phyloP scores from a whole-genome alignment of 2,888 invertebrate species.

The Amblyjoppa fuscipennis region DNA sequence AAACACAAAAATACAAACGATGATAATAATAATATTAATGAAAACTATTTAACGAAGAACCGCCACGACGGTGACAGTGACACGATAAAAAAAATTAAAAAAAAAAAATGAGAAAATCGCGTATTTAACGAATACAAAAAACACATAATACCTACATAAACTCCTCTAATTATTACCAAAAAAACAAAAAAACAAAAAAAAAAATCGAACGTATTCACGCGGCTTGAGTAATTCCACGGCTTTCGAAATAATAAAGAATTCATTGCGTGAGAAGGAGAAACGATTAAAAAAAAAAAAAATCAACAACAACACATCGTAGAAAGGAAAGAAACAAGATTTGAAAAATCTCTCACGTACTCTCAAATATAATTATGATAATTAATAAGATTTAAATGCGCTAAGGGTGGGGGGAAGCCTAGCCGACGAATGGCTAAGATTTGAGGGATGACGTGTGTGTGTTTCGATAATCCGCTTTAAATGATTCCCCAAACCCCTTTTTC shows the following conservation, averaged over 20 bases:
- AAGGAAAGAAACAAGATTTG: conserved; percentile 33
- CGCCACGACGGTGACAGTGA: background rate
- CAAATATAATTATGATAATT: conserved; percentile 66
- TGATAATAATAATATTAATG: conserved; percentile 60
- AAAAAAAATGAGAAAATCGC: conserved; percentile 16
- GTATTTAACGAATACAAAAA: conserved; percentile 19
- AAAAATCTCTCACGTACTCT: conserved; percentile 65
- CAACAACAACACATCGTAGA: conserved; percentile 23
- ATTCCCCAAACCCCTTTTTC: conserved; percentile 55
- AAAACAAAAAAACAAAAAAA: conserved; percentile 42
- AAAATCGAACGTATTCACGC: conserved; percentile 62
- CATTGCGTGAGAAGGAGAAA: conserved; percentile 41
- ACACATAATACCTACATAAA: conserved; percentile 39
- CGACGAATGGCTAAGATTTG: conserved; percentile 47
- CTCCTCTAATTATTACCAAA: conserved; percentile 59
- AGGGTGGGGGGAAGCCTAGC: conserved; percentile 38
- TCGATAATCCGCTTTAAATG: conserved; percentile 14
- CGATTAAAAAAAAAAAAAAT: conserved; percentile 25
- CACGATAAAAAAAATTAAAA: conserved; percentile 1
- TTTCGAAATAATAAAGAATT: conserved; percentile 62
- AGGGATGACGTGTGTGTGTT: conserved; percentile 53
- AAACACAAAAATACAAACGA: conserved; percentile 41
- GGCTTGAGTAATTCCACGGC: conserved; percentile 70
- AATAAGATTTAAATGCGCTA: conserved; percentile 60
- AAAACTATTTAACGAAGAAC: conserved; percentile 59